A percentile compares a stretch with the other conserved stretches of the same genome.
Conservation (phyloP, 2,888 invertebrate genomes). For the Drosophila prolongata region DNA sequence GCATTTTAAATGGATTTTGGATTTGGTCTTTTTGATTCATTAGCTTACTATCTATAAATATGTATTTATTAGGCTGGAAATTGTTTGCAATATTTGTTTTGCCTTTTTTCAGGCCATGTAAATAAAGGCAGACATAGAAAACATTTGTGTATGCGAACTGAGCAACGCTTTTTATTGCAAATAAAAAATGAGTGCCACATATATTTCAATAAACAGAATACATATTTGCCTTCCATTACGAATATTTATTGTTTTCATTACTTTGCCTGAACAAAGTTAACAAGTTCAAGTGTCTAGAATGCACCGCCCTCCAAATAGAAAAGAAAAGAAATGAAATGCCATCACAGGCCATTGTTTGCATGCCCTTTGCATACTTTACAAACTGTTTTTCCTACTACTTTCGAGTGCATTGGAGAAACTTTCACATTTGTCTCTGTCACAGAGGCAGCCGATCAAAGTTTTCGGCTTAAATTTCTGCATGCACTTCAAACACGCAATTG, state of each 20-base stretch:
- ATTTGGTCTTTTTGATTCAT: no score
- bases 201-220: not conserved
- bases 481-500: conserved; percentile 74
- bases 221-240: conserved; percentile 19
- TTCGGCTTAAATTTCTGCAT: conserved; percentile 77
- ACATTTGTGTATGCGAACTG: not conserved
- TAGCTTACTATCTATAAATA: not conserved
- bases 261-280: conserved; percentile 21
- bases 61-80: not conserved
- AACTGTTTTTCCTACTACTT: conserved; percentile 26
- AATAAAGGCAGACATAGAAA: not conserved
- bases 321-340: conserved; percentile 22
- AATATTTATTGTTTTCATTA: conserved; percentile 20
- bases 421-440: conserved; percentile 79
- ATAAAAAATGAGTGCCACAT: not conserved
- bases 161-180: not conserved
- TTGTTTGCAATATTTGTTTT: not conserved
- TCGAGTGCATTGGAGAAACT: conserved; percentile 52
- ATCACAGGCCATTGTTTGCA: conserved; percentile 44
- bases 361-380: conserved; percentile 40
- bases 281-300: conserved; percentile 31
- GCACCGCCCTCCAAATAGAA: conserved; percentile 6
- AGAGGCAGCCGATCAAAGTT: conserved; percentile 60
- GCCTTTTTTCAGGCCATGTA: not conserved
- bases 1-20: not conserved